These are phyloP conservation scores for Clostera curtula DNA, from an alignment of 2,888 invertebrate genomes.

Conservation along the genomic window DNA sequence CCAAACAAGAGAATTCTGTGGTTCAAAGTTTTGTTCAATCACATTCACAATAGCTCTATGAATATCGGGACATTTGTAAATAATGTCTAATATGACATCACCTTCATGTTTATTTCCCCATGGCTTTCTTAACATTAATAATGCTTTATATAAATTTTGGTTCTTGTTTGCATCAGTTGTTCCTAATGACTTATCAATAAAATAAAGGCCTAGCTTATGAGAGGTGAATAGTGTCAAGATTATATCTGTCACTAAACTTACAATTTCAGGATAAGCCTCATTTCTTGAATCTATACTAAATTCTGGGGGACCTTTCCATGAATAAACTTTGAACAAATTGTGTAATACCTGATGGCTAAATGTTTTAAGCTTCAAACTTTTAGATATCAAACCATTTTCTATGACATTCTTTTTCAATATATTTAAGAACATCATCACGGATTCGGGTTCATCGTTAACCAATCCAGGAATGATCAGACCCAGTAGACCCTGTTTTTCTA, in stretches of 20 bases:
- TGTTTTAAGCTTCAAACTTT: slow-evolving; percentile 82
- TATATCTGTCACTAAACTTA: slow-evolving; percentile 78
- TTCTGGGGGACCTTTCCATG: slow-evolving; percentile 82
- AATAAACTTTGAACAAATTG: slow-evolving; percentile 79
- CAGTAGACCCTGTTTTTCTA: slow-evolving; percentile 80
- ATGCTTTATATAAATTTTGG: slow-evolving; percentile 75
- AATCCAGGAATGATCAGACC: slow-evolving; percentile 78
- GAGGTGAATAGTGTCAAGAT: slow-evolving; percentile 85
- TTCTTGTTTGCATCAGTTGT: slow-evolving; percentile 76
- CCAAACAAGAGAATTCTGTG: slow-evolving; percentile 73
- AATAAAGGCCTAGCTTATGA: slow-evolving; percentile 84
- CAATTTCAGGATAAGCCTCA: slow-evolving; percentile 58
- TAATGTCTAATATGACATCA: slow-evolving; percentile 77
- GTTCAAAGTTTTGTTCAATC: slow-evolving; percentile 77
- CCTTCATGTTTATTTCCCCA: slow-evolving; percentile 80
- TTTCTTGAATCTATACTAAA: slow-evolving; percentile 46
- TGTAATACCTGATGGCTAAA: slow-evolving; percentile 81
- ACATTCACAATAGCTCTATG: slow-evolving; percentile 76
- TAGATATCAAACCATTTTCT: slow-evolving; percentile 78
- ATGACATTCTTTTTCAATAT: slow-evolving; percentile 81
- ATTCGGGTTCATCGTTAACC: slow-evolving; percentile 78
- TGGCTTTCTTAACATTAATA: slow-evolving; percentile 79
- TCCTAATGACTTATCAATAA: slow-evolving; percentile 80
- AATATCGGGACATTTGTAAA: slow-evolving; percentile 82
- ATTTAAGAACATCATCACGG: slow-evolving; percentile 79